Conservation (phyloP, 1,140 invertebrate genomes). For the Cyphomyrmex costatus region DNA sequence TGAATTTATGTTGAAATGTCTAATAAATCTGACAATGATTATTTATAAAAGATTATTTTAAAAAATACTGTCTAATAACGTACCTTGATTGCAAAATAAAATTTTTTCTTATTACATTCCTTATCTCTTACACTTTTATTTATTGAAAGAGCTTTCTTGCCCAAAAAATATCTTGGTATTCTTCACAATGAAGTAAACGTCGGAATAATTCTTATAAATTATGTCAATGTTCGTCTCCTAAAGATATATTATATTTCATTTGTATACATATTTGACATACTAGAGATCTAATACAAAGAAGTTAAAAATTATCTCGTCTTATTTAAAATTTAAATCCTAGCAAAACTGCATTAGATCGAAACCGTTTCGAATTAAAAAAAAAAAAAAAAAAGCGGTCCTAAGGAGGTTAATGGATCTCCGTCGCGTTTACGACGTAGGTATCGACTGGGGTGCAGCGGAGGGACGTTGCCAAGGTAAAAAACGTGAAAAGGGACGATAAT, state of each 20-base stretch:
- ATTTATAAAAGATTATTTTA: background rate
- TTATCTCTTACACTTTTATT: background rate
- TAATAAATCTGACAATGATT: background rate
- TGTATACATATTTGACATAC: background rate
- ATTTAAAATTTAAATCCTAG: conserved; percentile 1
- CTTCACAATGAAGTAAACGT: conserved; percentile 11
- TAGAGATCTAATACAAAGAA: background rate
- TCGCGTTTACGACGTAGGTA: conserved; percentile 16
- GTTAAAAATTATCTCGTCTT: background rate
- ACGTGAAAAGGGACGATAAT: conserved; percentile 67
- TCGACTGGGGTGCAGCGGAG: background rate
- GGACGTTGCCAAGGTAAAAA: conserved; percentile 27
- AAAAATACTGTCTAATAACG: background rate
- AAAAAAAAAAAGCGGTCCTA: background rate
- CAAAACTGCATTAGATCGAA: background rate
- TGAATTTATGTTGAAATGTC: background rate
- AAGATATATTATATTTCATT: too few relatives aligned
- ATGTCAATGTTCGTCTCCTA: background rate
- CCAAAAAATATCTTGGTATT: background rate
- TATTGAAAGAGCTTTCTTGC: background rate
- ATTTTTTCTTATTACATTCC: background rate
- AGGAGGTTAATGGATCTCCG: conserved; percentile 46
- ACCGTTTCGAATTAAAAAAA: too few relatives aligned
- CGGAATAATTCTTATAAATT: background rate
- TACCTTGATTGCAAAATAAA: background rate